Percentiles rank a stretch among this genome's conserved stretches.
Conservation (phyloP, 2,797 vertebrate species). For the Amblyopsis hoosieri region DNA sequence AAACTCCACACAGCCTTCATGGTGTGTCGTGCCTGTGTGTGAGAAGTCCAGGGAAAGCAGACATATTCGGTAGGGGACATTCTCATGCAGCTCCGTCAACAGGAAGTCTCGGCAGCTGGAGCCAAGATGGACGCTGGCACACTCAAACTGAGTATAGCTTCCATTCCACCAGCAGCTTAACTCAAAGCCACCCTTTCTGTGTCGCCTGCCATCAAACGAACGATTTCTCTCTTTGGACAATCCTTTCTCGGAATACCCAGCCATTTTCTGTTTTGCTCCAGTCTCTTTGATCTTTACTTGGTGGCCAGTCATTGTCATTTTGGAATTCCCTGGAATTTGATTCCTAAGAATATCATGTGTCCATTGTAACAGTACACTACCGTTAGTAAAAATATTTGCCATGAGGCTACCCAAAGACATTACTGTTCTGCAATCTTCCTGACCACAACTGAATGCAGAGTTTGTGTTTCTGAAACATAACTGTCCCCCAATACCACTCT, state of each 20-base stretch:
- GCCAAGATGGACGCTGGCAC: slow-evolving; percentile 87
- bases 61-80: slow-evolving; percentile 92
- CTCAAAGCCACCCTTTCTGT: slow-evolving; percentile 77
- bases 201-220: slow-evolving; percentile 63
- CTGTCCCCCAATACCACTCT: slow-evolving; percentile 69
- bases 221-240: slow-evolving; percentile 15
- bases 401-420: slow-evolving; percentile 78
- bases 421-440: slow-evolving; percentile 77
- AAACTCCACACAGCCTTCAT: slow-evolving; percentile 90
- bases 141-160: slow-evolving; percentile 92
- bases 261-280: slow-evolving; percentile 13
- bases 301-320: neutral
- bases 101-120: slow-evolving; percentile 89
- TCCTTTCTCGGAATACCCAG: slow-evolving; percentile 21
- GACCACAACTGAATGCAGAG: slow-evolving; percentile 80
- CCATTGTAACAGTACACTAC: slow-evolving; percentile 94
- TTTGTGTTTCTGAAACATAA: slow-evolving; percentile 86
- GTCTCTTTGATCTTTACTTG: slow-evolving; percentile 7
- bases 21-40: slow-evolving; percentile 50
- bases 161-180: slow-evolving; percentile 96
- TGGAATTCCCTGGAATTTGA: slow-evolving; percentile 9
- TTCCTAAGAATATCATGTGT: slow-evolving; percentile 18
- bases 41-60: slow-evolving; percentile 70
- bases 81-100: slow-evolving; percentile 87
- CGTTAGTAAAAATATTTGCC: slow-evolving; percentile 88